These are phyloP conservation scores for Luffia ferchaultella DNA, from an alignment of 2,888 invertebrate genomes.

Conservation along the genomic window DNA sequence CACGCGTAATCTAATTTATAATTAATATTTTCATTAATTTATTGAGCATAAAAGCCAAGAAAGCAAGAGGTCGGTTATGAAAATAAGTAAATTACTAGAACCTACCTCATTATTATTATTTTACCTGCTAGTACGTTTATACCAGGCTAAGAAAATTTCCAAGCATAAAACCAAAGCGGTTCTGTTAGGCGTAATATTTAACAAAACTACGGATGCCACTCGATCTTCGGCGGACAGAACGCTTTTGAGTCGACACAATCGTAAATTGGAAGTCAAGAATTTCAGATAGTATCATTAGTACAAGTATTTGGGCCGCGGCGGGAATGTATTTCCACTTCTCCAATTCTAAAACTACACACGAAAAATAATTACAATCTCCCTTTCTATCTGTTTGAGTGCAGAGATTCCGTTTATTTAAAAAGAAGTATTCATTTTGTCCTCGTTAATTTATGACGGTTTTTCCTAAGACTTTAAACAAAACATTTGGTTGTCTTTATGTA, in stretches of 20 bases:
- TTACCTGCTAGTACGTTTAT: too few relatives aligned
- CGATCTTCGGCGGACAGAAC: slow-evolving; percentile 35
- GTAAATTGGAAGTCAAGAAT: slow-evolving; percentile 44
- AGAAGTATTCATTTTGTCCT: too few relatives aligned
- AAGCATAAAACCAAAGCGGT: background rate
- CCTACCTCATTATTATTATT: too few relatives aligned
- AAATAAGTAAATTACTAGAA: too few relatives aligned
- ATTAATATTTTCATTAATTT: too few relatives aligned
- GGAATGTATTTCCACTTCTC: slow-evolving; percentile 25
- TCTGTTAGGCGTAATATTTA: background rate
- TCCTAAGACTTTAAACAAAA: too few relatives aligned
- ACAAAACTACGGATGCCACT: slow-evolving; percentile 17
- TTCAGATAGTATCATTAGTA: slow-evolving; percentile 47
- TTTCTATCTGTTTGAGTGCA: background rate
- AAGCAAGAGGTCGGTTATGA: too few relatives aligned
- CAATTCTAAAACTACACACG: slow-evolving; percentile 1
- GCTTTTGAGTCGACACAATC: slow-evolving; percentile 38
- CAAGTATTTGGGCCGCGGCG: slow-evolving; percentile 35
- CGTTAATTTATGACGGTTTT: too few relatives aligned
- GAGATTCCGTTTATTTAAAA: too few relatives aligned
- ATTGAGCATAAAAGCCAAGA: too few relatives aligned
- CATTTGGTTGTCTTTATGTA: too few relatives aligned
- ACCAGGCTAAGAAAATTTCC: background rate
- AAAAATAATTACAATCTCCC: background rate
- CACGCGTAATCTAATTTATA: too few relatives aligned